Evolutionary conservation across 1,140 invertebrate species (phyloP).

Genomic region (Melanaphis sacchari): DNA sequence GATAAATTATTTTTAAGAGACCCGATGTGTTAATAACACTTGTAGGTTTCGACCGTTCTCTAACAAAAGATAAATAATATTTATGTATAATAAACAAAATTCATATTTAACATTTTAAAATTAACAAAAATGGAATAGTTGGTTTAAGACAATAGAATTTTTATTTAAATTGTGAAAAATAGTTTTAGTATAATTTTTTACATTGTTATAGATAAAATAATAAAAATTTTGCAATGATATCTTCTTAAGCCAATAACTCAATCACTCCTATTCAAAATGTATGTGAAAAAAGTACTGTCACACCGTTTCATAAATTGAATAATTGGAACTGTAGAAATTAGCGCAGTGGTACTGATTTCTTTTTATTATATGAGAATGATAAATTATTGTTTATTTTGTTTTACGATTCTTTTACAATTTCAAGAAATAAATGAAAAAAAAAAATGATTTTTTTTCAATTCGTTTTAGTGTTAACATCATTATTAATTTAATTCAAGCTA

Average conservation of each 20-base stretch:
- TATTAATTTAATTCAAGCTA: conserved; percentile 1
- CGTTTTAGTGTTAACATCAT: background rate
- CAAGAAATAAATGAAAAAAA: background rate
- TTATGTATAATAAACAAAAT: background rate
- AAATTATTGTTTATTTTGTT: too few species aligned
- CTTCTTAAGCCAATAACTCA: background rate
- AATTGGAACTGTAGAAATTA: background rate
- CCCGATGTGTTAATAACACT: background rate
- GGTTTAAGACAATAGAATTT: background rate
- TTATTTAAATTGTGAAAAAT: background rate
- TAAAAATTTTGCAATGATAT: background rate
- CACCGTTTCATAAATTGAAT: background rate
- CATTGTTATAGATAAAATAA: background rate
- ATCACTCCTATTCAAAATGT: background rate
- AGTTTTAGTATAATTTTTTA: background rate
- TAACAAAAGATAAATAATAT: too few species aligned
- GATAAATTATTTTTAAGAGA: background rate
- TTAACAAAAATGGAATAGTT: background rate
- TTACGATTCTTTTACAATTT: too few species aligned
- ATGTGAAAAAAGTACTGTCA: background rate
- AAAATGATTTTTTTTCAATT: background rate
- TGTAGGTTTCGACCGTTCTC: background rate
- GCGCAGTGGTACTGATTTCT: background rate
- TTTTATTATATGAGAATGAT: background rate
- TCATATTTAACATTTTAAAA: background rate